A percentile compares a stretch with the other conserved stretches of the same genome.
phyloP scores from a whole-genome alignment of 2,797 vertebrate genomes.

The Rhinella marina region DNA sequence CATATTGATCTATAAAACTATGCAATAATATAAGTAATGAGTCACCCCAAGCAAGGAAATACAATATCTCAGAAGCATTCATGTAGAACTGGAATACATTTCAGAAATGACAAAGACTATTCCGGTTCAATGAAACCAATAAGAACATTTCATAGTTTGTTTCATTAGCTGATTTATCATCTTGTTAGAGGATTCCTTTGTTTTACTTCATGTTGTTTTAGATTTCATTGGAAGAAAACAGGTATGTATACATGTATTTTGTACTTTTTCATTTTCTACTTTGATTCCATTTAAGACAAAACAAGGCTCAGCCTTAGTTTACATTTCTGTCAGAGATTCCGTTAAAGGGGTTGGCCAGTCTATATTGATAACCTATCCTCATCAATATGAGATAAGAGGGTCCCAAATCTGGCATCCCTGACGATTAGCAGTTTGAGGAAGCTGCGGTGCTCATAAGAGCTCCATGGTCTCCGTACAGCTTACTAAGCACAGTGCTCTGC shows the following conservation, averaged over 20 bases:
- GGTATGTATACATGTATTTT: background rate
- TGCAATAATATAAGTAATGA: conserved; percentile 12
- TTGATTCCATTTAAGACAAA: too few relatives aligned
- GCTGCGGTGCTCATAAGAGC: too few relatives aligned
- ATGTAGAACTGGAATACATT: conserved; percentile 48
- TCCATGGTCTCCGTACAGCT: too few relatives aligned
- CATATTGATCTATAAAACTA: conserved; percentile 8
- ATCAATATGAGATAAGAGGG: too few relatives aligned
- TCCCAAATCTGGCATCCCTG: too few relatives aligned
- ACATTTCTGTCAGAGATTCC: too few relatives aligned
- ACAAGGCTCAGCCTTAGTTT: too few relatives aligned
- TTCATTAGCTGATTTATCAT: background rate
- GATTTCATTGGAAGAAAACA: background rate
- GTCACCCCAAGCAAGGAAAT: conserved; percentile 18
- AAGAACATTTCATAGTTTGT: conserved; percentile 6
- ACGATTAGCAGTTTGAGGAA: too few relatives aligned
- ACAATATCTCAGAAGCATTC: conserved; percentile 35
- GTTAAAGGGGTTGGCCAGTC: too few relatives aligned
- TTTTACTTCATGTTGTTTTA: background rate
- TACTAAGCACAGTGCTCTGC: too few relatives aligned
- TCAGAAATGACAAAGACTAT: conserved; percentile 24
- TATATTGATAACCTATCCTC: too few relatives aligned
- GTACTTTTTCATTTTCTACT: too few relatives aligned
- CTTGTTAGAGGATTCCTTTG: background rate
- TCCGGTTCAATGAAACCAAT: conserved; percentile 16